phyloP scores from a whole-genome alignment of 23 tunicate genomes.

The Ciona savignyi region DNA sequence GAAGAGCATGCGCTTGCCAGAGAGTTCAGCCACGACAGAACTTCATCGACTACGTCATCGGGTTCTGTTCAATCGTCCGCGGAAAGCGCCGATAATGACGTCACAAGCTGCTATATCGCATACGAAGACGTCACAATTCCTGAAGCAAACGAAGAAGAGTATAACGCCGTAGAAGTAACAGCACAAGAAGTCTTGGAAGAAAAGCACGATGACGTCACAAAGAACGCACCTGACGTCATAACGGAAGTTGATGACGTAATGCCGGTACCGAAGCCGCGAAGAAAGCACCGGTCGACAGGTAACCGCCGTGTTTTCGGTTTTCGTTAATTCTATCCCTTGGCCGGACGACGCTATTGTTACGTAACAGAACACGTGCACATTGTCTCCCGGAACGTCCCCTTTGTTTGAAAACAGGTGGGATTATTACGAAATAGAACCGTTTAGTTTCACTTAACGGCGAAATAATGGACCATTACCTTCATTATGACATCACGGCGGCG shows the following conservation, averaged over 20 bases:
- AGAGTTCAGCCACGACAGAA: background rate
- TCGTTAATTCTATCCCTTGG: too few species aligned
- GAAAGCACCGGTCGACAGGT: background rate
- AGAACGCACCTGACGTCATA: slow-evolving; percentile 3
- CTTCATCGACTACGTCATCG: background rate
- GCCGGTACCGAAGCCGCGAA: slow-evolving; percentile 13
- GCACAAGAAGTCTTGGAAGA: background rate
- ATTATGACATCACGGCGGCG: background rate
- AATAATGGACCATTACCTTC: background rate
- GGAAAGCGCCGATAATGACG: background rate
- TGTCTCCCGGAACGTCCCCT: background rate
- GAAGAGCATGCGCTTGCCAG: background rate
- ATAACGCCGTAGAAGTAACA: background rate
- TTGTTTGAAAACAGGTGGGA: background rate
- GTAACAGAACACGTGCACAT: background rate
- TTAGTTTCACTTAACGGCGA: background rate
- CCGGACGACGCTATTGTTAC: background rate
- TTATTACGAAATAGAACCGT: background rate
- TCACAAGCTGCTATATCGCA: background rate
- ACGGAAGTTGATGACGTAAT: background rate
- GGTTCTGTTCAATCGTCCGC: background rate
- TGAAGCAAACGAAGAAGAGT: background rate
- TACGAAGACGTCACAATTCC: slow-evolving; percentile 8
- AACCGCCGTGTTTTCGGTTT: background rate
- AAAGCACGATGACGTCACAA: background rate